A percentile compares a stretch with the other conserved stretches of the same genome.
phyloP scores from a whole-genome alignment of 2,888 invertebrate species.

The Drepana falcataria region DNA sequence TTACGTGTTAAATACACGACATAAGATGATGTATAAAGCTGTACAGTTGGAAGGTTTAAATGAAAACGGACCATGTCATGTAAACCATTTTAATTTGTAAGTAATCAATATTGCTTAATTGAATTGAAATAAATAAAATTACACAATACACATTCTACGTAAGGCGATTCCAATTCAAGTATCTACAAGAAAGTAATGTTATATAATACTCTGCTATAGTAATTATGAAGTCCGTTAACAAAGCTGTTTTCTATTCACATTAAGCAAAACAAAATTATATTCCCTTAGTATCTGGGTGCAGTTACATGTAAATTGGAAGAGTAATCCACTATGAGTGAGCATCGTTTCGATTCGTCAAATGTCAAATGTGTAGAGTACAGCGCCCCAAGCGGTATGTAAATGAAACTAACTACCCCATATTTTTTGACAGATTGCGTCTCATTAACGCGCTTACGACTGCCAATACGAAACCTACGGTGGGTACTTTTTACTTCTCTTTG shows the following conservation, averaged over 20 bases:
- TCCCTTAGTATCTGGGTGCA: too few species aligned
- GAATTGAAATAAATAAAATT: constrained; percentile 70
- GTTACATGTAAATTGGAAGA: too few species aligned
- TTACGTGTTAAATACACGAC: too few species aligned
- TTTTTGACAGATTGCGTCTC: too few species aligned
- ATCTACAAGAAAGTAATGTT: constrained; percentile 29
- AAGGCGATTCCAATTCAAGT: constrained; percentile 47
- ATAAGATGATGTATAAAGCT: background rate
- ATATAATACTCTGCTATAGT: background rate
- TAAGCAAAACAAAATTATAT: constrained; percentile 13
- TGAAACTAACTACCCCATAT: too few species aligned
- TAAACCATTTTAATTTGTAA: constrained; percentile 67
- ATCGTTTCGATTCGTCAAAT: too few species aligned
- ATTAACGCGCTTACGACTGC: too few species aligned
- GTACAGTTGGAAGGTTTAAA: constrained; percentile 15
- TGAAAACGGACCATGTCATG: constrained; percentile 37
- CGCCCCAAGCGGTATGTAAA: too few species aligned
- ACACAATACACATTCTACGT: constrained; percentile 56
- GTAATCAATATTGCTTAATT: constrained; percentile 75
- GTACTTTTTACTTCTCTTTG: too few species aligned
- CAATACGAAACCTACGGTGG: too few species aligned
- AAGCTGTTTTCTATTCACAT: constrained; percentile 29
- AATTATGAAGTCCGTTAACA: constrained; percentile 4
- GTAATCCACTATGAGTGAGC: too few species aligned
- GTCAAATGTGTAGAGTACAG: too few species aligned